These are phyloP conservation scores for rat (Rattus norvegicus) DNA, from an alignment of 2,113 vertebrate species.

Conservation along the genomic window GRCr8 NC_086035.1:51785501-51786000, in stretches of 20 bases:
- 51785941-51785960: not conserved
- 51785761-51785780: not conserved
- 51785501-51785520: not conserved
- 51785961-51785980: not conserved
- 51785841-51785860: not conserved
- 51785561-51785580: not conserved
- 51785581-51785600: conserved; percentile 31
- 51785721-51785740: conserved; percentile 22
- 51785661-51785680: not conserved
- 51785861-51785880: conserved; percentile 2
- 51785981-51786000: not conserved
- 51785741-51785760: not conserved
- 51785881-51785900: not conserved
- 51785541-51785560: conserved; percentile 37
- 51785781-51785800: conserved; percentile 29
- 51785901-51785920: not conserved
- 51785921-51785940: not conserved
- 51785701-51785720: not conserved
- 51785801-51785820: not conserved
- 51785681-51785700: not conserved
- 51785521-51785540: conserved; percentile 10
- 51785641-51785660: conserved; percentile 13
- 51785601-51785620: not conserved
- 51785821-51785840: not conserved
- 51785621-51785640: conserved; percentile 1